Conservation (phyloP, 1,140 invertebrate genomes). For the Leguminivora glycinivorella region DNA sequence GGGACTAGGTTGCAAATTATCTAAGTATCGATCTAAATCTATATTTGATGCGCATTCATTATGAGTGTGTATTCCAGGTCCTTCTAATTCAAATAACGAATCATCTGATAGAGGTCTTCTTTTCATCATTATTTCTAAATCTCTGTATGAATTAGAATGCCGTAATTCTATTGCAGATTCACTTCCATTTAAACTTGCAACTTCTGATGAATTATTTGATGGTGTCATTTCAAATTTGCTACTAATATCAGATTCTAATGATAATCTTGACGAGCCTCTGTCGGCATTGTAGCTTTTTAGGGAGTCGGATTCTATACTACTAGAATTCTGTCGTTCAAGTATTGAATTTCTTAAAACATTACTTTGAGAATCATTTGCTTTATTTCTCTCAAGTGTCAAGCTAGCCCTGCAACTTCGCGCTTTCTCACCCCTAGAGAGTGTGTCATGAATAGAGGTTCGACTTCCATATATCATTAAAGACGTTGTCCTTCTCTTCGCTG, state of each 20-base stretch:
- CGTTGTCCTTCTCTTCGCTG: slow-evolving; percentile 71
- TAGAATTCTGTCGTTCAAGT: slow-evolving; percentile 63
- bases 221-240: slow-evolving; percentile 74
- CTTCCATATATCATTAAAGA: slow-evolving; percentile 78
- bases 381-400: slow-evolving; percentile 62
- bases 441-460: slow-evolving; percentile 76
- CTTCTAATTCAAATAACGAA: slow-evolving; percentile 82
- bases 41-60: slow-evolving; percentile 78
- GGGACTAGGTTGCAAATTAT: slow-evolving; percentile 79
- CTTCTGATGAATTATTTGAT: slow-evolving; percentile 67
- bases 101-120: slow-evolving; percentile 86
- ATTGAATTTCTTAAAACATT: slow-evolving; percentile 60
- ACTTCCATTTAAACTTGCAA: slow-evolving; percentile 65
- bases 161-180: slow-evolving; percentile 78
- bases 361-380: slow-evolving; percentile 45
- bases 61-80: slow-evolving; percentile 79
- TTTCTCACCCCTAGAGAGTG: slow-evolving; percentile 76
- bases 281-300: slow-evolving; percentile 74
- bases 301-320: slow-evolving; percentile 71
- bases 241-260: slow-evolving; percentile 74
- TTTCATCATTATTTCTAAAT: slow-evolving; percentile 83
- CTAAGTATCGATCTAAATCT: slow-evolving; percentile 84
- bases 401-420: slow-evolving; percentile 71
- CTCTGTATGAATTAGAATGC: slow-evolving; percentile 65
- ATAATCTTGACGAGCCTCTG: slow-evolving; percentile 73